These are phyloP conservation scores for Entomyzon cyanotis DNA, from an alignment of 2,113 vertebrate genomes.

Conservation along the genomic window DNA sequence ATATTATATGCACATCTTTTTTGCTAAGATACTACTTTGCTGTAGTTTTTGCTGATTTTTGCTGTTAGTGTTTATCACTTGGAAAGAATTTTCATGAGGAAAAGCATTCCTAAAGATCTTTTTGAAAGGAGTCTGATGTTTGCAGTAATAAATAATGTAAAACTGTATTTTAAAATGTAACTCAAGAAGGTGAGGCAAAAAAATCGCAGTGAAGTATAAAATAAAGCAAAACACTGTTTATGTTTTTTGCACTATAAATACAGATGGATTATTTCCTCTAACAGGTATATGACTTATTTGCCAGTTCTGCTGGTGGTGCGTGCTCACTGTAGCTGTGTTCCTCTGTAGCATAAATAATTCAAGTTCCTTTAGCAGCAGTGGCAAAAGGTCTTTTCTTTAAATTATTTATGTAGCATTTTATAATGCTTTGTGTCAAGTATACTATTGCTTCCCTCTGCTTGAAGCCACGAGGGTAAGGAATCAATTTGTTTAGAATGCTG, in stretches of 20 bases:
- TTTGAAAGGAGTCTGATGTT: background rate
- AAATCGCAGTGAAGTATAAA: background rate
- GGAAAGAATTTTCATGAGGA: background rate
- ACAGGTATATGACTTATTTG: background rate
- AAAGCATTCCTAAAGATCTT: background rate
- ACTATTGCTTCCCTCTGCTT: conserved; percentile 74
- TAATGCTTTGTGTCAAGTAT: conserved; percentile 69
- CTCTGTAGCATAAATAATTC: conserved; percentile 79
- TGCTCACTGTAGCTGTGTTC: conserved; percentile 7
- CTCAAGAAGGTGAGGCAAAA: background rate
- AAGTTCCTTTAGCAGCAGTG: conserved; percentile 57
- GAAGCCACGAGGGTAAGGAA: conserved; percentile 37
- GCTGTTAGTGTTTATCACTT: background rate
- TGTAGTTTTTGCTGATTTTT: background rate
- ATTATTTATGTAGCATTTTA: conserved; percentile 85
- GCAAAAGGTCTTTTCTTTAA: conserved; percentile 78
- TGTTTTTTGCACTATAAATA: background rate
- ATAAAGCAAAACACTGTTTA: background rate
- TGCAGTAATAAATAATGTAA: conserved; percentile 29
- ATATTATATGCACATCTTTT: background rate
- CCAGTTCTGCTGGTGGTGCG: background rate
- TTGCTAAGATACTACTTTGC: background rate
- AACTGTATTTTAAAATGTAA: background rate
- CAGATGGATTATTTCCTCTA: background rate
- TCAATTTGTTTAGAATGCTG: conserved; percentile 23